Percentiles rank a stretch among this genome's conserved stretches.
phyloP scores from a whole-genome alignment of 2,797 vertebrate species.

The Vipera ursinii region DNA sequence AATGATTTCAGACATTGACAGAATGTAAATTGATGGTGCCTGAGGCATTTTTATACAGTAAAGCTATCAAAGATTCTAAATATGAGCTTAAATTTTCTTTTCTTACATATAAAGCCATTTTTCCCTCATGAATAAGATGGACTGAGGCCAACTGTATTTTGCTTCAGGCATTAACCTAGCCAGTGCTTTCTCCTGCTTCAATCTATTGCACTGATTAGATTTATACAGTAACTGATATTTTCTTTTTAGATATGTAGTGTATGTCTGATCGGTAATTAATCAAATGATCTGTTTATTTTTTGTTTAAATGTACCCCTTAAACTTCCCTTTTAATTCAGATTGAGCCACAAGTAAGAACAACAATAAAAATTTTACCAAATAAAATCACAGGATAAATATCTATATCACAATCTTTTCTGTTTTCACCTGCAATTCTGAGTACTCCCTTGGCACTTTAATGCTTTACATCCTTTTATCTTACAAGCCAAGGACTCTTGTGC shows the following conservation, averaged over 20 bases:
- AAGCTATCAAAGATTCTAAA: conserved; percentile 6
- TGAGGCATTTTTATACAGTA: not conserved
- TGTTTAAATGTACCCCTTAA: not conserved
- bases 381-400: not conserved
- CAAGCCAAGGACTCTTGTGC: not conserved
- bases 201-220: conserved; percentile 22
- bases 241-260: not conserved
- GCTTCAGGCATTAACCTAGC: conserved; percentile 11
- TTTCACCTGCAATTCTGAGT: not conserved
- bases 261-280: conserved; percentile 10
- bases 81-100: conserved; percentile 15
- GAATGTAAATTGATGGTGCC: not conserved
- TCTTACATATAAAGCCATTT: conserved; percentile 13
- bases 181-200: not conserved
- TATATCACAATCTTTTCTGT: not conserved
- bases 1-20: conserved; percentile 8
- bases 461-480: not conserved
- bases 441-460: not conserved
- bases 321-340: not conserved
- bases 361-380: not conserved
- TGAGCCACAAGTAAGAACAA: not conserved
- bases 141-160: conserved; percentile 17
- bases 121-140: conserved; percentile 10
- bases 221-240: conserved; percentile 5
- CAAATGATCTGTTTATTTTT: not conserved